Base-by-base conservation (phyloP, 2,113 vertebrate genomes). In the Mus spicilegus region DNA sequence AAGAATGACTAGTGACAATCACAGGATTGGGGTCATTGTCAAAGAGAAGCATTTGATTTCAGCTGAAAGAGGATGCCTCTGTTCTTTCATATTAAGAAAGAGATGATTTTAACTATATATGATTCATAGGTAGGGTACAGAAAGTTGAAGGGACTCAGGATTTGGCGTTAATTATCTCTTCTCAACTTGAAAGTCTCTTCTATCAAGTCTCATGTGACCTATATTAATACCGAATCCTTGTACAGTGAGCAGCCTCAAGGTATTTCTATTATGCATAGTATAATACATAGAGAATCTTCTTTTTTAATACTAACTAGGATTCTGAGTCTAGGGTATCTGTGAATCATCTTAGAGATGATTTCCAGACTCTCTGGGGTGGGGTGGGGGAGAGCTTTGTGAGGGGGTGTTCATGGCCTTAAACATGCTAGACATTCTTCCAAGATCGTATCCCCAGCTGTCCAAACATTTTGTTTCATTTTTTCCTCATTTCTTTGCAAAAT, bases 401-500 rank as follows among this genome's bases (percentile, higher is more conserved):
- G 42, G 30, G 4, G 30, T 54, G 17, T 13, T 36, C 30, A 36
- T 36, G 9, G 16, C 78, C 19, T 81, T 56, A 20, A 8, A 12
- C 17, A 36, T 56, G 19, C 17, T 78, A 33, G 77, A 54, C 49
- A 80, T 54, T 80, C 77, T 81, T 24, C 51, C 12, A 9, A 22
- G 20, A 10, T 81, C 20, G 19, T n/a, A n/a, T 81, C 20, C 36
- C 20, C 36, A 58, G 33, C 80, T 58, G n/a, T 89, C 20, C 22
- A 94, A 33, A 93, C n/a, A 93, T 80, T 82, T 56, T 90, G 78
- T 94, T 90, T 80, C 87, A 72, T 90, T 90, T 93, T 93, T 33
- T 70, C 54, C 56, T 14, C 4, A 11, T 75, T 70, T 7, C 20
- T 82, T 58, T 93, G 70, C 76, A 70, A 82, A 82, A 36, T 58